phyloP scores from a whole-genome alignment of 1,140 invertebrate species.

The Drosophila pseudoananassae region DNA sequence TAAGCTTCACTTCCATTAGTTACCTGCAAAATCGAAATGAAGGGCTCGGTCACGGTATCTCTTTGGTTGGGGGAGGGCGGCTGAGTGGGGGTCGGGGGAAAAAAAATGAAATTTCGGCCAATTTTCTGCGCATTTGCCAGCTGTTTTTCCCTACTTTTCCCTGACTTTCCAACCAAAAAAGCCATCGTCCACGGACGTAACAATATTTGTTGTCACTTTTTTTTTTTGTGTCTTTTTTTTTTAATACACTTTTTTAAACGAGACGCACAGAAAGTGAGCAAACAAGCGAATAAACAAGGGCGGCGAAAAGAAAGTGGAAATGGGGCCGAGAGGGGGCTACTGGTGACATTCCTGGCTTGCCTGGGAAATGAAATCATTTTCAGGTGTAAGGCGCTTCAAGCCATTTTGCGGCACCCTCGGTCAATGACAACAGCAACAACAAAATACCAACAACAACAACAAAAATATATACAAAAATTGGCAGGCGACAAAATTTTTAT shows the following conservation, averaged over 20 bases:
- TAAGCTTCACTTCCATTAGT: conserved; percentile 79
- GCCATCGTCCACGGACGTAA: conserved; percentile 38
- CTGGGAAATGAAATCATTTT: conserved; percentile 72
- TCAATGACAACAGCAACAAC: conserved; percentile 10
- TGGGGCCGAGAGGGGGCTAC: not conserved
- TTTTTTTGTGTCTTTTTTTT: not conserved
- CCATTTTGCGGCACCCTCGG: conserved; percentile 40
- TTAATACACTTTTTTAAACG: not conserved
- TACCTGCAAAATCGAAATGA: conserved; percentile 26
- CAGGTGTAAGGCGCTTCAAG: conserved; percentile 74
- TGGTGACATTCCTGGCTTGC: conserved; percentile 7
- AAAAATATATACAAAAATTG: not conserved
- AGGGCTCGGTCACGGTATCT: conserved; percentile 8
- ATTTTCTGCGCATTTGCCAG: conserved; percentile 76
- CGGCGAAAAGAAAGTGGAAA: not conserved
- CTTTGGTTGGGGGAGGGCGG: no score
- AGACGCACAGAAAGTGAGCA: conserved; percentile 28
- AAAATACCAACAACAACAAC: not conserved
- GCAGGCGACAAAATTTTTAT: conserved; percentile 55
- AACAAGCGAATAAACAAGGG: conserved; percentile 32
- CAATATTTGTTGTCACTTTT: conserved; percentile 80
- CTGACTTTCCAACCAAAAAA: not conserved
- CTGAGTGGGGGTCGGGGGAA: no score
- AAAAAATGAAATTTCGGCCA: conserved; percentile 77
- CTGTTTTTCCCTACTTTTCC: not conserved